Conservation (phyloP, 2,113 vertebrate species). For the Gyps fulvus region DNA sequence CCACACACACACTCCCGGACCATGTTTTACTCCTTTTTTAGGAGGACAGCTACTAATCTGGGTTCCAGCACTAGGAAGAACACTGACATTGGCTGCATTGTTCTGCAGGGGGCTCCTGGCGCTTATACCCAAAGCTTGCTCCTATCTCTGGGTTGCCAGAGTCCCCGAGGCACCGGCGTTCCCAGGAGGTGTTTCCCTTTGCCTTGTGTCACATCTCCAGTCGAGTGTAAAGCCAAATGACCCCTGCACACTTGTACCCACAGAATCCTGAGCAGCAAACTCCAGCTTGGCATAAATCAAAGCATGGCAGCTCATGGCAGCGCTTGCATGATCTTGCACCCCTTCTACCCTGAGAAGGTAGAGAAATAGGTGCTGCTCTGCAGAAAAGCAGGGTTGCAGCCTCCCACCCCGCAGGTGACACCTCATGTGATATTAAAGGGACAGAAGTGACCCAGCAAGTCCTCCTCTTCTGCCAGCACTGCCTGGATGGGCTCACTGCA, state of each 20-base stretch:
- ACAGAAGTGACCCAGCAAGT: not conserved
- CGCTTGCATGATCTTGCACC: not conserved
- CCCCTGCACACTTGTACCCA: too few relatives aligned
- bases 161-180: fast-evolving
- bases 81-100: not conserved
- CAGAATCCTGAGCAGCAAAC: not conserved
- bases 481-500: not conserved
- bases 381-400: not conserved
- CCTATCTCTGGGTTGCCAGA: not conserved
- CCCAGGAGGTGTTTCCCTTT: not conserved
- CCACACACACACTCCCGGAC: not conserved
- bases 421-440: not conserved
- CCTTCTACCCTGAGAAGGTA: not conserved
- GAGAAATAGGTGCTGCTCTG: not conserved
- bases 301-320: not conserved
- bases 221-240: not conserved
- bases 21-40: not conserved
- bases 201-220: not conserved
- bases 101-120: not conserved
- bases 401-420: not conserved
- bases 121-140: not conserved
- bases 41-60: not conserved
- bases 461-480: not conserved
- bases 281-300: not conserved
- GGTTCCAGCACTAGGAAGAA: not conserved